Conservation (phyloP, 2,113 vertebrate species). For the Lepus timidus region DNA sequence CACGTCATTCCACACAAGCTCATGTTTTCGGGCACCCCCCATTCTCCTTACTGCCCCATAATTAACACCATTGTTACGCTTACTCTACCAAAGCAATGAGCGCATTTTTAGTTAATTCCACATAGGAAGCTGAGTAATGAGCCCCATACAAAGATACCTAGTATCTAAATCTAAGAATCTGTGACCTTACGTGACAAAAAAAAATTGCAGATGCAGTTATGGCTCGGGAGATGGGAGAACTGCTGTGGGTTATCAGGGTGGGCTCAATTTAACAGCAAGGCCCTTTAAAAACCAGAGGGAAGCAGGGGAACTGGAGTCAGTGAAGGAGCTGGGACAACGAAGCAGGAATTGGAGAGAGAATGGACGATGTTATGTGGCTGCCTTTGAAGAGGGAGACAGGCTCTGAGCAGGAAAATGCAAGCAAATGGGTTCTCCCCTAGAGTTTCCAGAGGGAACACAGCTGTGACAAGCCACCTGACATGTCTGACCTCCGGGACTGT, state of each 20-base stretch:
- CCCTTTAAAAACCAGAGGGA: background rate
- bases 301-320: background rate
- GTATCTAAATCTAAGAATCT: background rate
- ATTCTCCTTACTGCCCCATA: background rate
- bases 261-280: background rate
- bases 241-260: background rate
- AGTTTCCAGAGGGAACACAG: background rate
- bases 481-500: background rate
- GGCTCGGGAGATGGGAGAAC: too few species aligned
- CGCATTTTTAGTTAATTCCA: background rate
- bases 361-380: background rate
- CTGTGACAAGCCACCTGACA: background rate
- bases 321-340: background rate
- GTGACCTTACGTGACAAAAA: background rate
- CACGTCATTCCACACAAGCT: background rate
- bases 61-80: background rate
- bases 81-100: constrained; percentile 20
- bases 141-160: background rate
- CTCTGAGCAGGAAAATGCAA: background rate
- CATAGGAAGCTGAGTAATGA: background rate
- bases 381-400: background rate
- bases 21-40: background rate
- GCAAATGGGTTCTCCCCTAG: background rate
- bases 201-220: background rate
- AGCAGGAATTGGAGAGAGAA: background rate